These are phyloP conservation scores for Charaxes varanes DNA, from an alignment of 1,140 invertebrate genomes.

Conservation along the genomic window DNA sequence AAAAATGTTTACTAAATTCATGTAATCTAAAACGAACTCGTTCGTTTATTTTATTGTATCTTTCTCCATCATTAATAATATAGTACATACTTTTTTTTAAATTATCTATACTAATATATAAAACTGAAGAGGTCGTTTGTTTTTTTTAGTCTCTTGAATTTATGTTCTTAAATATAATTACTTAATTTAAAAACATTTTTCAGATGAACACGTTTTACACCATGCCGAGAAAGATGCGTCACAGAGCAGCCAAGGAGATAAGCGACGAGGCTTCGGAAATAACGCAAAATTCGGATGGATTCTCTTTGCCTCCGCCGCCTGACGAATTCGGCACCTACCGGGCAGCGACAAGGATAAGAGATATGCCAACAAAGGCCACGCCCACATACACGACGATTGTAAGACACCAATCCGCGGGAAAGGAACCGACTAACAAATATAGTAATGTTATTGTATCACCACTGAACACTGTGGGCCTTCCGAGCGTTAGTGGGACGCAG, in stretches of 20 bases:
- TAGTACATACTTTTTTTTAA: background rate
- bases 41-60: too few relatives aligned
- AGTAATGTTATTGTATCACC: slow-evolving; percentile 42
- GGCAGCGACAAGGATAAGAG: slow-evolving; percentile 48
- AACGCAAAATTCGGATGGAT: slow-evolving; percentile 58
- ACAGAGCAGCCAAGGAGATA: slow-evolving; percentile 52
- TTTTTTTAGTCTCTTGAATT: too few relatives aligned
- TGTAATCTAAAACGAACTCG: too few relatives aligned
- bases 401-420: slow-evolving; percentile 38
- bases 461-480: slow-evolving; percentile 59
- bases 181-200: slow-evolving; percentile 19
- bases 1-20: too few relatives aligned
- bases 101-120: too few relatives aligned
- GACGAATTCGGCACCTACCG: slow-evolving; percentile 61
- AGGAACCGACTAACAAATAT: slow-evolving; percentile 39
- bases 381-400: slow-evolving; percentile 51
- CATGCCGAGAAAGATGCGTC: slow-evolving; percentile 59
- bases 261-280: slow-evolving; percentile 60
- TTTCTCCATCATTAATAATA: too few relatives aligned
- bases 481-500: slow-evolving; percentile 41
- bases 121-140: too few relatives aligned
- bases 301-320: slow-evolving; percentile 60
- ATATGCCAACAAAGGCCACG: slow-evolving; percentile 44
- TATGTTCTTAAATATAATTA: too few relatives aligned
- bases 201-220: slow-evolving; percentile 68